Evolutionary conservation across 2,797 vertebrate genomes (phyloP), one percentile per base, ranked within the genome.

Genomic region (Gymnocypris eckloni): DNA sequence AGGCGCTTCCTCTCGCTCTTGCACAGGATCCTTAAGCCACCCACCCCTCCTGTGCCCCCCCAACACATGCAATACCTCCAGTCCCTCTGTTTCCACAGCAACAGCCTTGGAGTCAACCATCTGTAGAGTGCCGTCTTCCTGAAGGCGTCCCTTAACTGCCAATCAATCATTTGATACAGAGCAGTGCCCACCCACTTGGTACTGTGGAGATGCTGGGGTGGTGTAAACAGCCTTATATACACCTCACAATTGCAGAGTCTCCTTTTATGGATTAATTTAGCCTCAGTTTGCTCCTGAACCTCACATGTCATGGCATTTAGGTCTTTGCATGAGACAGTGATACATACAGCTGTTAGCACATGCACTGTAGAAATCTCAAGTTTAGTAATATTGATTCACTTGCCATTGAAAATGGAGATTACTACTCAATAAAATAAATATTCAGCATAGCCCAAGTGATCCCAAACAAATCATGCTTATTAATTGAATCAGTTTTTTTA

Each of bases 71-170:
- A 83, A 79, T 86, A 86, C 83, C 89, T 89, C 78, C 78, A 84
- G 81, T 84, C 83, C 86, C 84, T 82, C 86, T 90, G 95, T 96
- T 95, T 94, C 95, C 95, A 96, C 94, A 95, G 95, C 95, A 96
- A 96, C 95, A 96, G 94, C 92, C 94, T 94, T 92, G 94, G 95
- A 95, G 95, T 93, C 93, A 94, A 94, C 93, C 94, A 90, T 95
- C 95, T 91, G 92, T 92, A 93, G 92, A 92, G 92, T 90, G 88
- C 93, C 87, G 90, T 87, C 92, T 94, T 93, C 93, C 94, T 90
- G 93, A 93, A 94, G 92, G 85, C 93, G 90, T 69, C 91, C 91
- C 89, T 92, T 92, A 91, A 93, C 91, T 94, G 93, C 93, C 94
- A 93, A 92, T 95, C 94, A 94, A 94, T 95, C 93, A 94, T 92